These are phyloP conservation scores for Capitulum mitella DNA, from an alignment of 2,888 invertebrate species.

Conservation along the genomic window DNA sequence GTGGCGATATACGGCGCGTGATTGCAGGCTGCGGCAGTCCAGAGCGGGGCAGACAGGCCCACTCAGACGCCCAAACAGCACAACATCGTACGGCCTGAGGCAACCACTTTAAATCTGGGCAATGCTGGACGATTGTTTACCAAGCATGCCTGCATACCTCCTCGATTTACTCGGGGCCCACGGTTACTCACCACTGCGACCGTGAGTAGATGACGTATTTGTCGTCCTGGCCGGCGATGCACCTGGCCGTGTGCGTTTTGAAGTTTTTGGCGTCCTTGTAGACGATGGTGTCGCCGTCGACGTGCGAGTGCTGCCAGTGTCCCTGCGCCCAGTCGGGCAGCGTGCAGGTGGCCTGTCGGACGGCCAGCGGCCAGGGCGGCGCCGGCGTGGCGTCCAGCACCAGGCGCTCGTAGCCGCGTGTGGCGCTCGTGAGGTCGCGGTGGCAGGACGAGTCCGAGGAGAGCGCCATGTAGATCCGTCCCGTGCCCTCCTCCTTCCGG, in stretches of 20 bases:
- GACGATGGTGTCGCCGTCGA: conserved; percentile 46
- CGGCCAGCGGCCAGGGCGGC: conserved; percentile 44
- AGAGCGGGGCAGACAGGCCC: conserved; percentile 44
- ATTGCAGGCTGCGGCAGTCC: background rate
- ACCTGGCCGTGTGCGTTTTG: conserved; percentile 51
- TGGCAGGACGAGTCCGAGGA: conserved; percentile 57
- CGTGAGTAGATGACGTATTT: conserved; percentile 50
- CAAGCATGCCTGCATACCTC: too few relatives aligned
- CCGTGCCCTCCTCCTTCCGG: conserved; percentile 48
- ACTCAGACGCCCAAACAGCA: conserved; percentile 39
- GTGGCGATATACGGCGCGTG: background rate
- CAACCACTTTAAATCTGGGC: too few relatives aligned
- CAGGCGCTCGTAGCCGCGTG: conserved; percentile 54
- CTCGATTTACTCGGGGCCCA: too few relatives aligned
- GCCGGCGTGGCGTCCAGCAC: conserved; percentile 43
- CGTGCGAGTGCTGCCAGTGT: conserved; percentile 53
- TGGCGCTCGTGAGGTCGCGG: conserved; percentile 50
- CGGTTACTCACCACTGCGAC: conserved; percentile 50
- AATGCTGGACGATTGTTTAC: too few relatives aligned
- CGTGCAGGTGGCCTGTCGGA: conserved; percentile 41
- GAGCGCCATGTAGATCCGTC: conserved; percentile 53
- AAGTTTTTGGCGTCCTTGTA: conserved; percentile 51
- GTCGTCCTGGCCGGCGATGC: conserved; percentile 45
- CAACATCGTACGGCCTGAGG: too few relatives aligned
- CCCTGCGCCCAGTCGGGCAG: conserved; percentile 59